These are phyloP conservation scores for Otis tarda DNA, from an alignment of 2,113 vertebrate genomes.

Conservation along the genomic window DNA sequence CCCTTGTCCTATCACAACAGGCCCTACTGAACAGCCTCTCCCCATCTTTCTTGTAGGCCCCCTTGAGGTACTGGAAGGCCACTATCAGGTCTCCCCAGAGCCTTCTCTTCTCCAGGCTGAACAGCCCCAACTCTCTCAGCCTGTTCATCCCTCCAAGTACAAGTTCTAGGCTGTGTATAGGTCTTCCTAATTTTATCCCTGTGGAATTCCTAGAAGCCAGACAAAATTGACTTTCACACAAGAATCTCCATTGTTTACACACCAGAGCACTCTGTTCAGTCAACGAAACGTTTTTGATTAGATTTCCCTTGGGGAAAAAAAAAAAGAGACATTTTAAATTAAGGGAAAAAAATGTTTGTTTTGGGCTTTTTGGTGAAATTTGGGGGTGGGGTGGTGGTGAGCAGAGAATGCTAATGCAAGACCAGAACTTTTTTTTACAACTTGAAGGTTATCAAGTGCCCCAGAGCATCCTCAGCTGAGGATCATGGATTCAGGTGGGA, in stretches of 20 bases:
- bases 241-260: slow-evolving; percentile 45
- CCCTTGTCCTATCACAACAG: too few species aligned
- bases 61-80: too few species aligned
- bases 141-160: background rate
- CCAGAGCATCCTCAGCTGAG: background rate
- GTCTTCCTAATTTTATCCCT: slow-evolving; percentile 6
- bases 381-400: background rate
- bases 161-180: background rate
- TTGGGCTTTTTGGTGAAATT: background rate
- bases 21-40: too few species aligned
- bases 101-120: too few species aligned
- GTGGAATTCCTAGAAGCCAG: slow-evolving; percentile 38
- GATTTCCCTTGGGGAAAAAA: background rate
- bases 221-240: slow-evolving; percentile 18
- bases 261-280: background rate
- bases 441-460: background rate
- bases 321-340: background rate
- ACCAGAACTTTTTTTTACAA: background rate
- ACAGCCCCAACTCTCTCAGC: too few species aligned
- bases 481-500: background rate
- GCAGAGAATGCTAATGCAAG: background rate
- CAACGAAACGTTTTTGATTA: slow-evolving; percentile 20
- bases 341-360: slow-evolving; percentile 25
- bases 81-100: too few species aligned
- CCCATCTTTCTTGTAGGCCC: too few species aligned